Evolutionary conservation across 2,797 vertebrate genomes (phyloP).

Genomic region (Galagoides demidoff): DNA sequence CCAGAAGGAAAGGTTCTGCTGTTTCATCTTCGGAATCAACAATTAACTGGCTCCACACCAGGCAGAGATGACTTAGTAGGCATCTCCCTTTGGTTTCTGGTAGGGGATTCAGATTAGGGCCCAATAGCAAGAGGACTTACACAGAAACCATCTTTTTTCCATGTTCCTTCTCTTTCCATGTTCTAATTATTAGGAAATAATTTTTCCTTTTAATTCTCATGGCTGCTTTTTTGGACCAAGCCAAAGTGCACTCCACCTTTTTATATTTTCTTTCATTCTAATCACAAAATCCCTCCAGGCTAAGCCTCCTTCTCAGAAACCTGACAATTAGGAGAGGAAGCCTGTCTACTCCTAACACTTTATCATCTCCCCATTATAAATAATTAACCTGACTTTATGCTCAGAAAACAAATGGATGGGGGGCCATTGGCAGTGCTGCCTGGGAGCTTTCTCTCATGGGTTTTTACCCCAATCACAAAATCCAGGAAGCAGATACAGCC

Average conservation of each 20-base stretch:
- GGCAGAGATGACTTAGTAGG: not conserved
- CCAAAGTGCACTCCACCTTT: not conserved
- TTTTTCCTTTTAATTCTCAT: not conserved
- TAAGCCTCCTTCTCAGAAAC: conserved; percentile 58
- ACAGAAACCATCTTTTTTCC: not conserved
- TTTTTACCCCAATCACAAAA: conserved; percentile 32
- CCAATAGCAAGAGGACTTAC: not conserved
- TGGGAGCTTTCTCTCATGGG: conserved; percentile 52
- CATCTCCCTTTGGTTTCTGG: not conserved
- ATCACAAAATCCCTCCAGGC: conserved; percentile 29
- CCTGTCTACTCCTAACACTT: not conserved
- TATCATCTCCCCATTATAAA: conserved; percentile 38
- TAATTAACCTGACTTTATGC: conserved; percentile 57
- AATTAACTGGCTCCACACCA: rapidly evolving
- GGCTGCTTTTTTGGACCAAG: not conserved
- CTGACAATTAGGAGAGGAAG: conserved; percentile 55
- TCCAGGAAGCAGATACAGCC: conserved; percentile 17
- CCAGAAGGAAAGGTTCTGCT: not conserved
- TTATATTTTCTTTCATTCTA: conserved; percentile 1
- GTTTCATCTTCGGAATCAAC: not conserved
- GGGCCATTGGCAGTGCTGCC: not conserved
- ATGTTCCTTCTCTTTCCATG: not conserved
- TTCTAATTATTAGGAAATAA: not conserved
- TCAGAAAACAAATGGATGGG: conserved; percentile 44
- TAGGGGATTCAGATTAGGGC: not conserved